phyloP scores from a whole-genome alignment of 2,888 invertebrate species.

The Cybosia mesomella region DNA sequence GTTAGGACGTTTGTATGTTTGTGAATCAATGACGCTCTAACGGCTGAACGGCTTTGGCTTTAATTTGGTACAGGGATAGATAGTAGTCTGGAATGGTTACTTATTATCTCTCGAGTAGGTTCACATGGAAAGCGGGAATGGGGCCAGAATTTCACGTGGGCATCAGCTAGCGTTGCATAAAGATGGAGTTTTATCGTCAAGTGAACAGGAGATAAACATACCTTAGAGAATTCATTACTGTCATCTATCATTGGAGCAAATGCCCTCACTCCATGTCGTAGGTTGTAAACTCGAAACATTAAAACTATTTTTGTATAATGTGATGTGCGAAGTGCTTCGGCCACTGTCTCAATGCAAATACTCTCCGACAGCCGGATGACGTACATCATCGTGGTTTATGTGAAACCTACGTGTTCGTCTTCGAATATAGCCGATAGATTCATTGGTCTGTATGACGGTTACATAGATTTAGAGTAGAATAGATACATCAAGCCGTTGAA shows the following conservation, averaged over 20 bases:
- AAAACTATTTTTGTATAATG: constrained; percentile 21
- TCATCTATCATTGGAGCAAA: background rate
- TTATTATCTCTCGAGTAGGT: no score
- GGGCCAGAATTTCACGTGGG: no score
- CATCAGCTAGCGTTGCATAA: no score
- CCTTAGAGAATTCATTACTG: background rate
- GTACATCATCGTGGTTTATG: constrained; percentile 53
- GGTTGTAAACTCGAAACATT: background rate
- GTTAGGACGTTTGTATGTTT: no score
- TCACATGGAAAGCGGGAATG: no score
- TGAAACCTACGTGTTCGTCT: constrained; percentile 29
- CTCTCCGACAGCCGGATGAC: constrained; percentile 43
- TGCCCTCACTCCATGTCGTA: background rate
- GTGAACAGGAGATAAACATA: background rate
- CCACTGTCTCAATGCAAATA: constrained; percentile 24
- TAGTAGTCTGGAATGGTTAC: no score
- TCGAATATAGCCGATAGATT: background rate
- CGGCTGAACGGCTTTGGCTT: no score
- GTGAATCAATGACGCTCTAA: no score
- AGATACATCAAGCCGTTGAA: background rate
- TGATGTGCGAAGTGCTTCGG: constrained; percentile 28
- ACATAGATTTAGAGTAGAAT: background rate
- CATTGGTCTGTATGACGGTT: background rate
- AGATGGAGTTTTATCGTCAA: background rate
- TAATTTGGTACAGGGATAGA: no score